These are phyloP conservation scores for Eufriesea mexicana DNA, from an alignment of 1,140 invertebrate genomes.

Conservation along the genomic window DNA sequence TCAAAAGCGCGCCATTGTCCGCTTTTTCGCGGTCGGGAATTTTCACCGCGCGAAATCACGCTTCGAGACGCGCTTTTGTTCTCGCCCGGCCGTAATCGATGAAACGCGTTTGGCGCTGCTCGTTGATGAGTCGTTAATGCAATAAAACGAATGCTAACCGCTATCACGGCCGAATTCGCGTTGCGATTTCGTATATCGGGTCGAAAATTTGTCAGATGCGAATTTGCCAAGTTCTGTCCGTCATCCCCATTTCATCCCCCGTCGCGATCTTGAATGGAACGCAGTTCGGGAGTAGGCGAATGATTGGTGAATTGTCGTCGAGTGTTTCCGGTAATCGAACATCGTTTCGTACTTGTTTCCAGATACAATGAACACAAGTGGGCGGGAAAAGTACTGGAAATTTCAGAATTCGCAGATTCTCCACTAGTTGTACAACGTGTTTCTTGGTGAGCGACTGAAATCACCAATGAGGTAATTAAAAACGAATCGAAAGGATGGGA, in stretches of 20 bases:
- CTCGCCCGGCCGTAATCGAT: not conserved
- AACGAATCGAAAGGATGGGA: not conserved
- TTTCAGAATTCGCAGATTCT: not conserved
- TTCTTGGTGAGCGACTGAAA: not conserved
- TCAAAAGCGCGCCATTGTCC: not conserved
- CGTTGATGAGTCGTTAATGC: constrained; percentile 15
- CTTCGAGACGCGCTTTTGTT: not conserved
- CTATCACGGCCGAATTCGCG: not conserved
- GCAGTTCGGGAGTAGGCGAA: no score
- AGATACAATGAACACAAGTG: not conserved
- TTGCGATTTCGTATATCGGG: not conserved
- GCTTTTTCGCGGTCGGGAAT: not conserved
- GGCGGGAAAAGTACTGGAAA: not conserved
- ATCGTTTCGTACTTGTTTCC: not conserved
- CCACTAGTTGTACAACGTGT: not conserved
- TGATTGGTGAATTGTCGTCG: not conserved
- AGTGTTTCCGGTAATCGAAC: not conserved
- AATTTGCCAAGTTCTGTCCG: not conserved
- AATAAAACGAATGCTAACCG: not conserved
- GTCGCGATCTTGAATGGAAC: not conserved
- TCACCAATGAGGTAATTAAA: not conserved
- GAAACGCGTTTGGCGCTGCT: not conserved
- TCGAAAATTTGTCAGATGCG: not conserved
- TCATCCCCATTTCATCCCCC: no score
- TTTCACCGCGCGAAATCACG: not conserved